Conservation (phyloP, 1,140 invertebrate genomes). For the Bombus picipes region DNA sequence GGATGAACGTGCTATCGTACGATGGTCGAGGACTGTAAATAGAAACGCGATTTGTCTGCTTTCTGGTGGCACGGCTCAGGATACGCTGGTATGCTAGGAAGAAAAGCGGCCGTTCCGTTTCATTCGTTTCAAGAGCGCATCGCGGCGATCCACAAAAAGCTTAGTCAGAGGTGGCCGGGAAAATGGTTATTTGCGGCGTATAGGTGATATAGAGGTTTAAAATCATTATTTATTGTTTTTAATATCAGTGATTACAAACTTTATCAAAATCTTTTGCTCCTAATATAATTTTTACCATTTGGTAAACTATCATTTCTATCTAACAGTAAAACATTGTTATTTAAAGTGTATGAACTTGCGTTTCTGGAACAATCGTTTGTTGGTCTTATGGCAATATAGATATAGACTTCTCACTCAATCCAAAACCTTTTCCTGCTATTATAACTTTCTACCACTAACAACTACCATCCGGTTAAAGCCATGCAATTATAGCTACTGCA, state of each 20-base stretch:
- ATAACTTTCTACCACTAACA: neutral
- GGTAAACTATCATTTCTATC: neutral
- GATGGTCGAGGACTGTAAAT: conserved; percentile 3
- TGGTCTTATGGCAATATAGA: neutral
- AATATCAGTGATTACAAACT: neutral
- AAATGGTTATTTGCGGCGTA: neutral
- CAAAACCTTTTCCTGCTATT: neutral
- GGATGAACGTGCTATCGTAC: neutral
- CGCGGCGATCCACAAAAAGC: too few species aligned
- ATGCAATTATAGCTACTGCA: neutral
- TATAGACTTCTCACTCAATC: neutral
- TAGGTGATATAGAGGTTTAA: too few species aligned
- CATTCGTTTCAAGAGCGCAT: neutral
- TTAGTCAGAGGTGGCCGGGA: neutral
- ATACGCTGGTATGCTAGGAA: neutral
- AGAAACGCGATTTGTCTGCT: neutral
- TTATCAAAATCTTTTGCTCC: neutral
- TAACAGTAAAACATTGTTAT: neutral
- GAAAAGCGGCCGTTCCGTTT: neutral
- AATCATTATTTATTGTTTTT: neutral
- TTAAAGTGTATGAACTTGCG: neutral
- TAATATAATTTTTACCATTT: neutral
- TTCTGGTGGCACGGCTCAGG: neutral
- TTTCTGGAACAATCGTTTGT: neutral
- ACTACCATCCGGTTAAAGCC: neutral